Evolutionary conservation across 2,113 vertebrate genomes (phyloP), one percentile per base, ranked within the genome.

Genomic region (Eurypyga helias): DNA sequence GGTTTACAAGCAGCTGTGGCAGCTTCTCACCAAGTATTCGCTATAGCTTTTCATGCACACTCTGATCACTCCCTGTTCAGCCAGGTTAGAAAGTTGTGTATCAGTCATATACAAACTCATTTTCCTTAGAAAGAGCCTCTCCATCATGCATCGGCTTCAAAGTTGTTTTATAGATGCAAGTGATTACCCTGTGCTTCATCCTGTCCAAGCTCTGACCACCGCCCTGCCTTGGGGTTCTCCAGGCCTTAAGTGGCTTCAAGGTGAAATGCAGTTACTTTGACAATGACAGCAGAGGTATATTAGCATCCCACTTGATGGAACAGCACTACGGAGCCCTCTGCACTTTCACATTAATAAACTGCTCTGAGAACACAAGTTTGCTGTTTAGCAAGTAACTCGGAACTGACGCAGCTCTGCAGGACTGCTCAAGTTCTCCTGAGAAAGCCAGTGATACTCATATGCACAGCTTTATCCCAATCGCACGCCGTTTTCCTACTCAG

Each of bases 1-100:
- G 82, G 75, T 95, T 85, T 80, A 54, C 67, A 62, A 86, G 87
- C 70, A 89, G 87, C 73, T 72, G 52, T 17, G 62, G 87, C 77
- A 88, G 66, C 48, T 90, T 83, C 24, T 36, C 76, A 48, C 36
- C 28, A 18, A 29, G 41, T 46, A 70, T 51, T 76, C 66, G 87
- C 60, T 88, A 3, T 14, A 1, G 36, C 71, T 77, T 49, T 65
- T 26, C 60, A 79, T 70, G 85, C 54, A 25, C 31, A 51, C 6
- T 5, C 78, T 54, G 38, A 45, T n/a, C 48, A 17, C 73, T 34
- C 11, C 0, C 62, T 33, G 17, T 36, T 89, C 77, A 55, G 86
- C 9, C 55, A 52, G 46, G 69, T 75, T 33, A 64, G n/a, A 58
- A 43, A 51, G 11, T 57, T 70, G 17, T 1, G 0, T 3, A 46